Evolutionary conservation across 2,797 vertebrate genomes (phyloP).

Genomic region (Benthosema pterotum): DNA sequence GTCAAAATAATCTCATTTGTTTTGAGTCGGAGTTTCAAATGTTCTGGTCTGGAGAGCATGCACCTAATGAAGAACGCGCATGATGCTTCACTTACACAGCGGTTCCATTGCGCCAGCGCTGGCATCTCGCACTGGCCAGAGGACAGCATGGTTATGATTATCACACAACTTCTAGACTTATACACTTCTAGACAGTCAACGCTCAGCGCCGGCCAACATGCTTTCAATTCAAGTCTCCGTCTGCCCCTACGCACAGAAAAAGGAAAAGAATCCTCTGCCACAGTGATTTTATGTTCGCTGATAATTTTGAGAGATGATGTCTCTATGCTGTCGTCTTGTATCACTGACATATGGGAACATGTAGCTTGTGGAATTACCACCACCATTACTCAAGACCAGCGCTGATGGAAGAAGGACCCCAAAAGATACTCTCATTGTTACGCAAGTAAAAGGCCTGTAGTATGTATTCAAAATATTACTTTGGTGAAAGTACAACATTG

Average conservation of each 20-base stretch:
- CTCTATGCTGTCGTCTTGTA: constrained; percentile 43
- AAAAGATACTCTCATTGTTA: no score
- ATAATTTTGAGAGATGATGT: constrained; percentile 64
- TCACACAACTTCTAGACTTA: constrained; percentile 61
- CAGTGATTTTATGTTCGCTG: constrained; percentile 47
- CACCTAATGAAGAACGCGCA: constrained; percentile 47
- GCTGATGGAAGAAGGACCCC: no score
- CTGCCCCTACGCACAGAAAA: constrained; percentile 40
- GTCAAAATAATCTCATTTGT: constrained; percentile 61
- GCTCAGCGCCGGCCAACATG: constrained; percentile 48
- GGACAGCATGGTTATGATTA: constrained; percentile 68
- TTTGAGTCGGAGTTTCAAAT: constrained; percentile 56
- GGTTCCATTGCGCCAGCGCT: constrained; percentile 41
- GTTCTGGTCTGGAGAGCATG: constrained; percentile 50
- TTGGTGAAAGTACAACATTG: no score
- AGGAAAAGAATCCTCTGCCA: constrained; percentile 45
- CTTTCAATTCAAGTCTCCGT: constrained; percentile 53
- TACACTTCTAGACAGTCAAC: constrained; percentile 30
- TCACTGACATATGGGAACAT: constrained; percentile 16
- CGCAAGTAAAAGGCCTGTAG: no score
- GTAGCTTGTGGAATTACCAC: background rate
- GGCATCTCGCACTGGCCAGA: constrained; percentile 45
- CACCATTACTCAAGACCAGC: background rate
- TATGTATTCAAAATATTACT: no score
- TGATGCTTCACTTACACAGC: constrained; percentile 28